Base-by-base conservation (phyloP, 35 echinoderm and acorn worm genomes). In the Apostichopus californicus region DNA sequence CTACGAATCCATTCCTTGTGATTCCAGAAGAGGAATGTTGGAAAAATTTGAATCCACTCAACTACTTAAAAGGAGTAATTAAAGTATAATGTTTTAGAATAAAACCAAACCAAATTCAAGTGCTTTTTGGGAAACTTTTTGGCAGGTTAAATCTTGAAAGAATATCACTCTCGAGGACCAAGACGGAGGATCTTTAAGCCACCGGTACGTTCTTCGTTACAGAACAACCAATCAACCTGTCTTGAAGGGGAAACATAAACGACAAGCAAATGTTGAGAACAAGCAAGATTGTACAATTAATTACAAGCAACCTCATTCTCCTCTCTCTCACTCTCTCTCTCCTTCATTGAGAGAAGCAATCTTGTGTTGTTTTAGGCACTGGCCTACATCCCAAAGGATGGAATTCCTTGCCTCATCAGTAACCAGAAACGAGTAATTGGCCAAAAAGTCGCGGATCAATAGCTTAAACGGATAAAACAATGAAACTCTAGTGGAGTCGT, bases 401-500 rank as follows among this genome's bases (percentile, higher is more conserved):
- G 78, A 54, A 85, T 56, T 85, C 55, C 34, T 0, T 59, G 81
- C 81, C 57, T 85, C 81, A 85, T 85, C 55, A 85, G 81, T 85
- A 59, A n/a, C 7, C 9, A 59, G 81, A 85, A 23, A 85, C 81
- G 52, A 8, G 55, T 85, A 85, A 85, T 85, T 85, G 81, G 81
- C 57, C 81, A 85, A 85, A 85, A 75, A 56, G 81, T 58, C 57
- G 81, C 7, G 57, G 81, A 85, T 85, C 81, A 85, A 85, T 85
- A 60, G 81, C 81, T 85, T 85, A 85, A 85, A 85, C 56, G 81
- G 52, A 85, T 56, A 85, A 56, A 85, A 21, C 81, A 56, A 59
- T 85, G 81, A 85, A 85, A 85, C 57, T 59, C 54, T 23, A 85
- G 55, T 59, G 55, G 55, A 75, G 71, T 59, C 81, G 13, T 85